Evolutionary conservation across 2,113 vertebrate genomes (phyloP), one percentile per base, ranked within the genome.

Genomic region (Chroicocephalus ridibundus): DNA sequence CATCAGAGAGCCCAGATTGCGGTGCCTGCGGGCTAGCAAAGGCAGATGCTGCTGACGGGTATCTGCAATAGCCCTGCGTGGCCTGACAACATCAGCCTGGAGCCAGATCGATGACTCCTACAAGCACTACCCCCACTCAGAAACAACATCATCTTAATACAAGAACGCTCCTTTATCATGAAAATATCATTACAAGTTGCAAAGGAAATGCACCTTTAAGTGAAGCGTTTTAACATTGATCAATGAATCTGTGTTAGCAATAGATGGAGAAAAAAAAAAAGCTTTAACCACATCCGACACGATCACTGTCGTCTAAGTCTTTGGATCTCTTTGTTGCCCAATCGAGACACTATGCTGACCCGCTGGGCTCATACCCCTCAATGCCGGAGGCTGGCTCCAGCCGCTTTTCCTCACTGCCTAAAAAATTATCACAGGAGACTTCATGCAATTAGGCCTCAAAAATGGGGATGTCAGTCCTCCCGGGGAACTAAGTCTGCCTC

Each of bases 371-470:
- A 0, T 34, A 87, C 38, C 75, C 25, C 65, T 83, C 75, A 9
- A 62, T 80, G 74, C 80, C 4, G 3, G n/a, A 77, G 72, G 65
- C 92, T 47, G 72, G 57, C 72, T 96, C 77, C 83, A 79, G 81
- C 65, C 3, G 7, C 92, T 90, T 83, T 80, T 86, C 77, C 88
- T 90, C 8, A 2, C 91, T 69, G 65, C 71, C 90, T 79, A 80
- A 87, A 51, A 40, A 85, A 95, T 94, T 94, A 89, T 72, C 80
- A 84, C 86, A 85, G 91, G 49, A 86, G 61, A 82, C 83, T 95
- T 94, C 54, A 27, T 21, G 61, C 52, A 94, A 94, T 96, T 96
- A 92, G 40, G 72, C 54, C 93, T 94, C 77, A 87, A 75, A 93
- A 96, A 86, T 24, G 22, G 57, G 77, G 77, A 84, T 88, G 86